These are phyloP conservation scores for Columbina picui DNA, from an alignment of 2,113 vertebrate genomes.

Conservation along the genomic window DNA sequence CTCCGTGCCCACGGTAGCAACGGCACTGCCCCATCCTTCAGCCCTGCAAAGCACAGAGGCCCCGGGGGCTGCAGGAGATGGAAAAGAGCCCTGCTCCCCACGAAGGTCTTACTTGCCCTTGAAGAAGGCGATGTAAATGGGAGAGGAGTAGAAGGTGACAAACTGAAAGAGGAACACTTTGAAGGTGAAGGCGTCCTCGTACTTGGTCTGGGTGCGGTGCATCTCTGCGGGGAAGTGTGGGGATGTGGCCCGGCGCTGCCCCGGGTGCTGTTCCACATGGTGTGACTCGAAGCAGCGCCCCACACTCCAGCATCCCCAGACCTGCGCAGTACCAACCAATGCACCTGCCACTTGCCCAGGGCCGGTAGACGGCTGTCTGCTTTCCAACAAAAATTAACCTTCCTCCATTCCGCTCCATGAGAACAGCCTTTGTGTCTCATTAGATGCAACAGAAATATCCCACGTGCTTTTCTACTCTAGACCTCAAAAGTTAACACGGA, in stretches of 20 bases:
- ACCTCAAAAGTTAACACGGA: neutral
- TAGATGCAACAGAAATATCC: neutral
- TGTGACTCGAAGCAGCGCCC: neutral
- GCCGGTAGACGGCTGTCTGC: fast-evolving
- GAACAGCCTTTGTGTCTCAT: neutral
- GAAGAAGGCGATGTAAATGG: conserved; percentile 69
- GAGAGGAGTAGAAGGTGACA: conserved; percentile 68
- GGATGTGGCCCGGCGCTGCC: neutral
- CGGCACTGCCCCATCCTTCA: neutral
- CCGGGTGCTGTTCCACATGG: no score
- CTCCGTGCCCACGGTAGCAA: neutral
- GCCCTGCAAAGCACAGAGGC: neutral
- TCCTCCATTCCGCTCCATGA: neutral
- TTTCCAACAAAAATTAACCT: neutral
- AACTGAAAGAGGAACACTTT: conserved; percentile 72
- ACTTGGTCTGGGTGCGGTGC: conserved; percentile 65
- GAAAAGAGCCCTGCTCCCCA: no score
- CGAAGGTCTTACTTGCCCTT: conserved; percentile 62
- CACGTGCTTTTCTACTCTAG: neutral
- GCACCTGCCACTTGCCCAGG: neutral
- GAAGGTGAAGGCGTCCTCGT: conserved; percentile 60
- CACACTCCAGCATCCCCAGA: neutral
- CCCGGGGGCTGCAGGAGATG: neutral
- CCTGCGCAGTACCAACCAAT: neutral
- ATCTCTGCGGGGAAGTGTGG: conserved; percentile 39